Conservation (phyloP, 2,888 invertebrate species). For the Sinohyriopsis cumingii region DNA sequence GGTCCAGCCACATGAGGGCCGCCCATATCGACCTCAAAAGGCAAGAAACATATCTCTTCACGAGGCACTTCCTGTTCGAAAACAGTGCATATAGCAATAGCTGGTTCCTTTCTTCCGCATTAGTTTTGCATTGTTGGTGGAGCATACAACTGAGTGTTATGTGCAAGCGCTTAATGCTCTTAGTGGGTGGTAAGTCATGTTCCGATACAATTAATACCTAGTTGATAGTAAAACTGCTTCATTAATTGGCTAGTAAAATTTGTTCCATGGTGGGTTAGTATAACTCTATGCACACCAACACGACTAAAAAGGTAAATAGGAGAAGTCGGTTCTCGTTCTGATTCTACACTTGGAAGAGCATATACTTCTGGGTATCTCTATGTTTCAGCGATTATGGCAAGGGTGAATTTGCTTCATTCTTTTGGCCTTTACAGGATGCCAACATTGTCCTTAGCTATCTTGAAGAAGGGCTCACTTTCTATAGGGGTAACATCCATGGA, state of each 20-base stretch:
- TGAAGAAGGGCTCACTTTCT: background rate
- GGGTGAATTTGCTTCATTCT: background rate
- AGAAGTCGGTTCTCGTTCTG: constrained; percentile 5
- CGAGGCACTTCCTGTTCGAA: constrained; percentile 30
- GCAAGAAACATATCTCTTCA: constrained; percentile 24
- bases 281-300: constrained; percentile 4
- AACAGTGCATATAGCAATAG: constrained; percentile 41
- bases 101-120: constrained; percentile 21
- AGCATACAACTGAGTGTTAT: constrained; percentile 37
- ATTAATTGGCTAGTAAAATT: constrained; percentile 5
- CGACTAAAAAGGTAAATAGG: constrained; percentile 2
- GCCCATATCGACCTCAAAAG: constrained; percentile 30
- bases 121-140: background rate
- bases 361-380: background rate
- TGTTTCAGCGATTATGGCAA: background rate
- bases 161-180: constrained; percentile 37
- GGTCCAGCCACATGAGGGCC: constrained; percentile 3
- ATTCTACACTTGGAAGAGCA: background rate
- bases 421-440: background rate
- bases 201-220: background rate
- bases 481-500: background rate
- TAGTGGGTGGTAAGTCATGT: constrained; percentile 4
- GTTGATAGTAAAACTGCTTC: constrained; percentile 8
- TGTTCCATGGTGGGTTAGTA: constrained; percentile 1
- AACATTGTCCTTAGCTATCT: background rate